Percentiles rank a stretch among this genome's conserved stretches.
phyloP scores from a whole-genome alignment of 2,888 invertebrate genomes.

The Drosophila multiciliata region DNA sequence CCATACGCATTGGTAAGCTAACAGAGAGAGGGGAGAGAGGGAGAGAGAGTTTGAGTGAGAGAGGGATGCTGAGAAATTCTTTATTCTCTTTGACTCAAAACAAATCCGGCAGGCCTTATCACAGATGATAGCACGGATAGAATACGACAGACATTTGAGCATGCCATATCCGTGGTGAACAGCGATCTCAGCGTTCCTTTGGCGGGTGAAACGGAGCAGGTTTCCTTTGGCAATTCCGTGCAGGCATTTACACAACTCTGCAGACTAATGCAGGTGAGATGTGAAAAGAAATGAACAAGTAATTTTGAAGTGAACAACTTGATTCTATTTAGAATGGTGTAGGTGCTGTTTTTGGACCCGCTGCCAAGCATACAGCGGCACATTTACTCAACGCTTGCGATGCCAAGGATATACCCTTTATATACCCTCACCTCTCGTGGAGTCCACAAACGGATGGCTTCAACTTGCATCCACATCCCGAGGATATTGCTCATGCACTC shows the following conservation, averaged over 20 bases:
- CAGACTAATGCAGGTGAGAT: constrained; percentile 86
- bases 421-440: constrained; percentile 89
- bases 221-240: constrained; percentile 86
- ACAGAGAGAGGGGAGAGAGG: background rate
- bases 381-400: constrained; percentile 94
- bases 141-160: constrained; percentile 78
- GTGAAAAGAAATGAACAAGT: background rate
- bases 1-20: constrained; percentile 65
- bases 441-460: constrained; percentile 87
- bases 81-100: constrained; percentile 36
- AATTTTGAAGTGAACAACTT: no score
- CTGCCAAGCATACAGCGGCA: constrained; percentile 88
- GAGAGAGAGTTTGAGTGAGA: background rate
- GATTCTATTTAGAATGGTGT: constrained; percentile 87
- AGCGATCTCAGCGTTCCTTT: constrained; percentile 75
- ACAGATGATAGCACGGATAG: constrained; percentile 73
- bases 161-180: constrained; percentile 82
- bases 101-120: constrained; percentile 74
- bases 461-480: constrained; percentile 91
- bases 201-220: constrained; percentile 77
- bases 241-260: constrained; percentile 86
- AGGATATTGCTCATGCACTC: constrained; percentile 87
- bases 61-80: background rate
- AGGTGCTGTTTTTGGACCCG: constrained; percentile 93
- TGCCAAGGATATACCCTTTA: constrained; percentile 93